Evolutionary conservation across 2,888 invertebrate species (phyloP).

Genomic region (Lasioglossum malachurum): DNA sequence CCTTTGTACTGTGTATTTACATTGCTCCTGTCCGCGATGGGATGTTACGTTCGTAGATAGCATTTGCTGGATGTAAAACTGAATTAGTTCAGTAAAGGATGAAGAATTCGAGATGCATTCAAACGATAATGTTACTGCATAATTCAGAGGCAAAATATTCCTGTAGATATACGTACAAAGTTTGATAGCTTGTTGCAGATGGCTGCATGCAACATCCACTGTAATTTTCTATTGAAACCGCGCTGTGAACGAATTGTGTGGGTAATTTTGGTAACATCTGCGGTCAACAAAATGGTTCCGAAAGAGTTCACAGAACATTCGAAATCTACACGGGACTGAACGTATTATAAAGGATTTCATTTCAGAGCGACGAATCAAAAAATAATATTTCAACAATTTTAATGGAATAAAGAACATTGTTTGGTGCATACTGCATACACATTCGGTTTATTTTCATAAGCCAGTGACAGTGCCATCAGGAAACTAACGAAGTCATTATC

Average conservation of each 20-base stretch:
- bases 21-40: too few species aligned
- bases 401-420: not conserved
- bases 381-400: too few species aligned
- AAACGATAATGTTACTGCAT: not conserved
- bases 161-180: not conserved
- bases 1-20: too few species aligned
- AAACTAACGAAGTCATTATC: not conserved
- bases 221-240: not conserved
- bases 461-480: not conserved
- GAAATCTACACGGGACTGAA: not conserved
- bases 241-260: not conserved
- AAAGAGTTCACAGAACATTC: not conserved
- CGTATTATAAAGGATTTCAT: not conserved
- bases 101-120: not conserved
- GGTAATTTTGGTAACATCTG: not conserved
- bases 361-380: too few species aligned
- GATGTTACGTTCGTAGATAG: too few species aligned
- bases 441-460: not conserved
- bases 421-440: not conserved
- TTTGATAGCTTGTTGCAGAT: not conserved
- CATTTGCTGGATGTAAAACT: too few species aligned
- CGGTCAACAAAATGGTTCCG: not conserved
- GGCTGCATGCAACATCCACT: not conserved
- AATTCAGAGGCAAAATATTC: not conserved
- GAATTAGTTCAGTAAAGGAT: not conserved